A percentile compares a stretch with the other conserved stretches of the same genome.
phyloP scores from a whole-genome alignment of 2,113 vertebrate species.

The Bagarius yarrelli region DNA sequence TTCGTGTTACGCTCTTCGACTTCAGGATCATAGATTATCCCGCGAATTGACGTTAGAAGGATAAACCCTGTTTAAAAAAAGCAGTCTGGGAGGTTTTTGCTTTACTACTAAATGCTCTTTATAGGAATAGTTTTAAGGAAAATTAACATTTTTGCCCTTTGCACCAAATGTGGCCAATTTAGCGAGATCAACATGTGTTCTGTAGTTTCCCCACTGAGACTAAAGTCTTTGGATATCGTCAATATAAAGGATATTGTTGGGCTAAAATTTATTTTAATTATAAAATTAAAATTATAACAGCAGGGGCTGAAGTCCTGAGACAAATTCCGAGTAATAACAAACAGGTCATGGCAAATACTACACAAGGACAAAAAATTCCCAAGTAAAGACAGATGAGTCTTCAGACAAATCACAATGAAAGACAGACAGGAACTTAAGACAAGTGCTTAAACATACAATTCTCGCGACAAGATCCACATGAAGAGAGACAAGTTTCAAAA shows the following conservation, averaged over 20 bases:
- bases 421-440: background rate
- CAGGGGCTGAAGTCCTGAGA: background rate
- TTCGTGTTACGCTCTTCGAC: background rate
- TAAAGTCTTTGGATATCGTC: background rate
- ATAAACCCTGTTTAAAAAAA: slow-evolving; percentile 12
- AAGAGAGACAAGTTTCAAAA: background rate
- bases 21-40: background rate
- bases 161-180: slow-evolving; percentile 1
- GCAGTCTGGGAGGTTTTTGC: background rate
- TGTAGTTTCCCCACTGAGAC: background rate
- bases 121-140: background rate
- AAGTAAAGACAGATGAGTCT: background rate
- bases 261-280: background rate
- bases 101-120: slow-evolving; percentile 3
- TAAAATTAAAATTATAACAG: background rate
- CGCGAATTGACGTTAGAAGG: background rate
- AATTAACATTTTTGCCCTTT: background rate
- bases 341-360: background rate
- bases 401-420: background rate
- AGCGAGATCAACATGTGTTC: background rate
- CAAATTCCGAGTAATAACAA: background rate
- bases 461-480: background rate
- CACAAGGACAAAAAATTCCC: background rate
- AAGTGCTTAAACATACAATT: background rate
- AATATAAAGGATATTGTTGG: background rate